Conservation (phyloP, 2,113 vertebrate species). For the Ictidomys tridecemlineatus region DNA sequence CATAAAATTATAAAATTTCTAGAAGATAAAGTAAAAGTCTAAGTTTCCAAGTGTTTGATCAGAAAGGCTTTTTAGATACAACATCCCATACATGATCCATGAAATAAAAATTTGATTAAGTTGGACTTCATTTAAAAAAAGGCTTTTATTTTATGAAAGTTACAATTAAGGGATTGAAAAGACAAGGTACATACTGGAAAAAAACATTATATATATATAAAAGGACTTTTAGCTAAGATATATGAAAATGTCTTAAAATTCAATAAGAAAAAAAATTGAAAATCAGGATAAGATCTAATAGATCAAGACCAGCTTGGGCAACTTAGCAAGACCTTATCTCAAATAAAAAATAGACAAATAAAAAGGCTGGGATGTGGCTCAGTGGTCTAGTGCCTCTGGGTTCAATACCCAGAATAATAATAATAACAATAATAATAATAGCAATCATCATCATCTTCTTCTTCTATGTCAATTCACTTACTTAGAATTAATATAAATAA, state of each 20-base stretch:
- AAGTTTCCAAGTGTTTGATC: not conserved
- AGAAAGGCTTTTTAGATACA: not conserved
- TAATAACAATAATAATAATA: too few species aligned
- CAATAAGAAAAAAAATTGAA: not conserved
- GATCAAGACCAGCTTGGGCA: too few species aligned
- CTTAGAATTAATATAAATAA: not conserved
- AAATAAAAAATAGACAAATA: too few species aligned
- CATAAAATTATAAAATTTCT: not conserved
- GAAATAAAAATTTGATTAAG: not conserved
- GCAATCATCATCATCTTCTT: too few species aligned
- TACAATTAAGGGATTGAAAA: not conserved
- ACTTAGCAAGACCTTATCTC: too few species aligned
- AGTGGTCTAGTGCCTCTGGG: too few species aligned
- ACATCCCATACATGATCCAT: not conserved
- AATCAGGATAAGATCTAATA: not conserved
- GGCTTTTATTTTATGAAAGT: not conserved
- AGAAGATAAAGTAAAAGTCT: not conserved
- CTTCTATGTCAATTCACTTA: not conserved
- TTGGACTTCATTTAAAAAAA: not conserved
- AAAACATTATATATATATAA: too few species aligned
- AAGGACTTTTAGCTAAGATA: not conserved
- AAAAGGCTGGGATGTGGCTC: too few species aligned
- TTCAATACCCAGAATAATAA: too few species aligned
- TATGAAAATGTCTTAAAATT: not conserved
- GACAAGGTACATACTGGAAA: not conserved